phyloP scores from a whole-genome alignment of 2,113 vertebrate genomes.

The Calyptomena viridis region DNA sequence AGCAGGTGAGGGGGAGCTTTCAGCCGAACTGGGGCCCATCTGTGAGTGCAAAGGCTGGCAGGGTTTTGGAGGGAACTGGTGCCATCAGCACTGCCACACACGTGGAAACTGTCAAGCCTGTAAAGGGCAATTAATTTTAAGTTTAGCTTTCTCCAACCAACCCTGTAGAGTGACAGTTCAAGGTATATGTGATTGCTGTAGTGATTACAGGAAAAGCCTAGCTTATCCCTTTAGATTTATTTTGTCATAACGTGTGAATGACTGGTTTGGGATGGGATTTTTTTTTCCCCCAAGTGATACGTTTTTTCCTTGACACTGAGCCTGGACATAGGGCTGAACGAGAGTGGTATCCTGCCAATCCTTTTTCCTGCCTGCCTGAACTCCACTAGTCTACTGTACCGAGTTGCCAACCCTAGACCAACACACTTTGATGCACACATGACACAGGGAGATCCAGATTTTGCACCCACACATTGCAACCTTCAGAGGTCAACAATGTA shows the following conservation, averaged over 20 bases:
- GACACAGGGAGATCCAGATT: neutral
- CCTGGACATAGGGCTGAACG: neutral
- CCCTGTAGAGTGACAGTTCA: neutral
- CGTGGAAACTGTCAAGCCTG: neutral
- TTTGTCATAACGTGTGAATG: neutral
- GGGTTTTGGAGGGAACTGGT: neutral
- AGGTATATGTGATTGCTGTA: neutral
- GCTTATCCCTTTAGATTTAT: neutral
- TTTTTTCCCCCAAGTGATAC: neutral
- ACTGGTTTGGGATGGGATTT: neutral
- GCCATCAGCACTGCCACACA: neutral
- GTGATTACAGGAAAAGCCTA: neutral
- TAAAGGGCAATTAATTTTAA: neutral
- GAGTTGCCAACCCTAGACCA: neutral
- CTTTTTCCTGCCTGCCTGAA: neutral
- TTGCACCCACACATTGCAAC: neutral
- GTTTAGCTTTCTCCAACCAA: neutral
- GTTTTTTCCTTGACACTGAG: neutral
- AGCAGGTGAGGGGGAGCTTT: neutral
- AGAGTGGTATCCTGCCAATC: neutral
- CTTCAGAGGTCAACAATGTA: neutral
- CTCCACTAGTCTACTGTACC: neutral
- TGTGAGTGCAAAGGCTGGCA: neutral
- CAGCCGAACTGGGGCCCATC: accelerated
- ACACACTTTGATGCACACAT: accelerated